Evolutionary conservation across 1,140 invertebrate species (phyloP), one percentile per base, ranked within the genome.

Genomic region (Zaprionus tsacasi): DNA sequence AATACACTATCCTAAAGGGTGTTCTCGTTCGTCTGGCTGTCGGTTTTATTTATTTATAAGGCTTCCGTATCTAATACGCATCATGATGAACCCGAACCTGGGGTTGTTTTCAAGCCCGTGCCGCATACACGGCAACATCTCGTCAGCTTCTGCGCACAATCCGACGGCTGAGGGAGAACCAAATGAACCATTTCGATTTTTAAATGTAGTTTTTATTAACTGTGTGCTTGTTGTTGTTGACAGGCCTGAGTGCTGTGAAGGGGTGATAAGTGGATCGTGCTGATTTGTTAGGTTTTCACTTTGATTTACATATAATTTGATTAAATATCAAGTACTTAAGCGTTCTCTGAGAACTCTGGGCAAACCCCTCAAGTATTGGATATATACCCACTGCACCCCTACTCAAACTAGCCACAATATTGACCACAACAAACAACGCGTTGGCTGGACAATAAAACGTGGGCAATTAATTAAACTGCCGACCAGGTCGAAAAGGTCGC

Each of bases 181-280:
- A 36, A 58, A 48, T 71, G 60, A 70, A 87, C 45, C 69, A 75
- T 85, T 82, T 77, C 70, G 79, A 69, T 80, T 88, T 87, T 71
- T 73, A 78, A 88, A 87, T 89, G 69, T 69, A 71, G 70, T 74
- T 85, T 85, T 83, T 63, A 83, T 83, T 85, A 50, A 50, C 45
- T 50, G 45, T 50, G 45, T 15, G 45, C 45, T 50, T 50, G 45
- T 73, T 64, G 27, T 64, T 55, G 48, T 50, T 76, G 81, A 64
- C 80, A 69, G 52, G 80, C 79, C 66, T 68, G 74, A 79, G 80
- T 88, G 77, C 58, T 40, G 64, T 56, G 15, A 50, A 73, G 78
- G 83, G 82, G 72, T 79, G 82, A 68, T 88, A 82, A 86, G 76
- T 78, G 79, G 76, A 79, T 88, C 69, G 71, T 76, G 69, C 70